These are phyloP conservation scores for Petrolisthes cinctipes DNA, from an alignment of 2,888 invertebrate species.

Conservation along the genomic window DNA sequence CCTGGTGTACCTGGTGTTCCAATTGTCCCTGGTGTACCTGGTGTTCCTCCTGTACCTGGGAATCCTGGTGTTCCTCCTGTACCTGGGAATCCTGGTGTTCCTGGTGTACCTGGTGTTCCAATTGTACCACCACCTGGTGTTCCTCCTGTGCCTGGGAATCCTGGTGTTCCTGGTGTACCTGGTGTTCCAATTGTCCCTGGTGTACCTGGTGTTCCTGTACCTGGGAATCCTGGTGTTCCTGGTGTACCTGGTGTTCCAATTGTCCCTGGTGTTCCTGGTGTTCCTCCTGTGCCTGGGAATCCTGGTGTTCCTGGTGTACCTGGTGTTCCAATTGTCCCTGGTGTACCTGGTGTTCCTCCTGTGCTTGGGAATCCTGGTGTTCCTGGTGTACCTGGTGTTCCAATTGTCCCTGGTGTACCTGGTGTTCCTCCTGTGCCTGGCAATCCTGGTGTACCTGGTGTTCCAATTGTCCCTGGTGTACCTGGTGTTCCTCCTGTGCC, in stretches of 20 bases:
- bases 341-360: not conserved
- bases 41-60: not conserved
- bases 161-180: not conserved
- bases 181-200: not conserved
- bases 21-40: not conserved
- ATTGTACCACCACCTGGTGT: not conserved
- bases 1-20: constrained; percentile 15
- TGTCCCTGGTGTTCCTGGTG: not conserved
- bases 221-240: not conserved
- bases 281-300: not conserved
- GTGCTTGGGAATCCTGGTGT: too few relatives aligned
- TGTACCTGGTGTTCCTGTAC: not conserved
- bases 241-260: not conserved
- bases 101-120: too few relatives aligned
- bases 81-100: too few relatives aligned
- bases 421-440: not conserved
- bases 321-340: not conserved
- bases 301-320: not conserved
- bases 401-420: not conserved
- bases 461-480: not conserved
- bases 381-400: not conserved
- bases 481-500: not conserved
- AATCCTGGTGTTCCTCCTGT: not conserved
- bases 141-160: not conserved
- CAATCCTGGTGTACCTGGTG: not conserved